phyloP scores from a whole-genome alignment of 2,888 invertebrate genomes.

The Aromia moschata region DNA sequence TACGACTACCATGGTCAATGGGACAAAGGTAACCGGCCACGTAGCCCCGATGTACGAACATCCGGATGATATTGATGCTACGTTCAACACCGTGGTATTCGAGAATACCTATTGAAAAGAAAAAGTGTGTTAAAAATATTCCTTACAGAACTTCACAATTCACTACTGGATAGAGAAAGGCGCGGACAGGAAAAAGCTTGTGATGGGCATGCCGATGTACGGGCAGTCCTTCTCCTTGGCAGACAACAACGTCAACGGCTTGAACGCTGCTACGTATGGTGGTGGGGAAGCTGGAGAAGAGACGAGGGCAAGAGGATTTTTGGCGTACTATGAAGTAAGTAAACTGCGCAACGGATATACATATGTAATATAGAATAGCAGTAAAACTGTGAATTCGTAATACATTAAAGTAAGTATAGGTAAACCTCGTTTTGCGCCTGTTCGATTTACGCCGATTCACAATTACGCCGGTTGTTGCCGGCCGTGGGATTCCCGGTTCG shows the following conservation, averaged over 20 bases:
- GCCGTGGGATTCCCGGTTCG: no score
- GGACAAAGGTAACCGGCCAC: constrained; percentile 91
- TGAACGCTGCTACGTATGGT: constrained; percentile 83
- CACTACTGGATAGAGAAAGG: constrained; percentile 87
- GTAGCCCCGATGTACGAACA: constrained; percentile 86
- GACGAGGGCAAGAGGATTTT: constrained; percentile 86
- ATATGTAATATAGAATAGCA: no score
- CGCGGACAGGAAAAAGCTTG: constrained; percentile 78
- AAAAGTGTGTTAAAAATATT: not conserved
- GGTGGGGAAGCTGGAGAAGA: constrained; percentile 90
- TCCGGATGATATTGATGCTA: constrained; percentile 76
- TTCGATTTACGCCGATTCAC: no score
- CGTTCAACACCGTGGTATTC: constrained; percentile 75
- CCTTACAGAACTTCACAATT: constrained; percentile 81
- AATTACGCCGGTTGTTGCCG: no score
- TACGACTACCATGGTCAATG: constrained; percentile 93
- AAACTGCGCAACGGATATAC: no score
- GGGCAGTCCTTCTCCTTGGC: constrained; percentile 88
- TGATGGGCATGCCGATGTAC: constrained; percentile 90
- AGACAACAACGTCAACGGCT: constrained; percentile 70
- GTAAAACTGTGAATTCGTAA: no score
- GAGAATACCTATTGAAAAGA: not conserved
- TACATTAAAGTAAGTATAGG: no score
- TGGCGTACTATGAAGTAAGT: constrained; percentile 85
- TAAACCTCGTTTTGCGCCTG: no score